Evolutionary conservation across 2,888 invertebrate species (phyloP).

Genomic region (Lacanobia oleracea): DNA sequence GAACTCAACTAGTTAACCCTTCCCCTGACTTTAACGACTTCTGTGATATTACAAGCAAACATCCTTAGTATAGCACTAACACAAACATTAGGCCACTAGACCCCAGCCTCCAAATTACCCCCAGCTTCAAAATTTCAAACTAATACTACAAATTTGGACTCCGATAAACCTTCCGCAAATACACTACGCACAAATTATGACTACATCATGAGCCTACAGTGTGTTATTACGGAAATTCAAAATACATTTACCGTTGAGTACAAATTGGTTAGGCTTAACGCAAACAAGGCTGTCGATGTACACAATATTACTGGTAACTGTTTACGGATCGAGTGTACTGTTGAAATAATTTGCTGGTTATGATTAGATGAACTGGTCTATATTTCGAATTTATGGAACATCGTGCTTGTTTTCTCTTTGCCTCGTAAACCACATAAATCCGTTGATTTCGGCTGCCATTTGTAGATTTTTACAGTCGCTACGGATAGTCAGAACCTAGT

Average conservation of each 20-base stretch:
- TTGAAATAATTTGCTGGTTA: constrained; percentile 29
- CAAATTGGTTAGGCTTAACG: constrained; percentile 46
- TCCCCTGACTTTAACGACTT: constrained; percentile 12
- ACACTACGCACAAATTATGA: constrained; percentile 26
- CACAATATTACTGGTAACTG: constrained; percentile 43
- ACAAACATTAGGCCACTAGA: constrained; percentile 20
- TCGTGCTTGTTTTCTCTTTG: neutral
- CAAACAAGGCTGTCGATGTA: constrained; percentile 51
- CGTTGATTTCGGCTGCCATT: no score
- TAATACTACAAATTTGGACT: constrained; percentile 15
- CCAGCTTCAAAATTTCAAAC: constrained; percentile 17
- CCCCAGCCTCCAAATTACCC: constrained; percentile 16
- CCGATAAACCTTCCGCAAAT: constrained; percentile 27
- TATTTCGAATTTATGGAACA: neutral
- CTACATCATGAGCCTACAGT: constrained; percentile 14
- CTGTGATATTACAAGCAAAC: constrained; percentile 6
- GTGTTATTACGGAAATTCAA: constrained; percentile 50
- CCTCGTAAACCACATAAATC: no score
- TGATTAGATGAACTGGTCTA: neutral
- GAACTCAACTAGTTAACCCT: neutral
- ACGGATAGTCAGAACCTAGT: no score
- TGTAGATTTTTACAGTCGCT: no score
- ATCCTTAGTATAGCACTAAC: constrained; percentile 10
- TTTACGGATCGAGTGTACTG: constrained; percentile 33
- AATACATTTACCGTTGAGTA: constrained; percentile 49